A percentile compares a stretch with the other conserved stretches of the same genome.
Conservation (phyloP, 2,888 invertebrate genomes). For the Andrena haemorrhoa region DNA sequence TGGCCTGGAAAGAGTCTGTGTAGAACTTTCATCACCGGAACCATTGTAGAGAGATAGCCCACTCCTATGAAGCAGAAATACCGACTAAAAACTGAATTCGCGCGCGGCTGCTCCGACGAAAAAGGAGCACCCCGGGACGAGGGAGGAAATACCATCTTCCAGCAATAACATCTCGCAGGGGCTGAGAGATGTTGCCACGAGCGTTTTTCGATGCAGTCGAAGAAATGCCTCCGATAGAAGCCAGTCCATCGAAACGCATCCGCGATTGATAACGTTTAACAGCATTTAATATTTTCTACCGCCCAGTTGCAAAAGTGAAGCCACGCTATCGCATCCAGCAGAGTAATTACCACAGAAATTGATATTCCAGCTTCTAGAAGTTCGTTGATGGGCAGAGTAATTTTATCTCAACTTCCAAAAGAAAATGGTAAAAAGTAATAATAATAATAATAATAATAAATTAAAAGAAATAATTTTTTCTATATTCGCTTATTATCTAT, state of each 20-base stretch:
- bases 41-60: conserved; percentile 34
- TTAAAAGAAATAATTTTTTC: too few relatives aligned
- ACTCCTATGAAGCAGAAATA: conserved; percentile 26
- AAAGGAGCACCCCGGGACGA: not conserved
- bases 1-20: conserved; percentile 44
- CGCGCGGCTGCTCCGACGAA: not conserved
- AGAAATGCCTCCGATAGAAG: conserved; percentile 4
- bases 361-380: not conserved
- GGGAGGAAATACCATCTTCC: conserved; percentile 1
- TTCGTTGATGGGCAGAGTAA: not conserved
- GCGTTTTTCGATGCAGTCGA: conserved; percentile 22
- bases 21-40: conserved; percentile 47
- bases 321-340: not conserved
- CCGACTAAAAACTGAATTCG: conserved; percentile 29
- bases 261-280: conserved; percentile 12
- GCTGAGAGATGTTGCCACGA: not conserved
- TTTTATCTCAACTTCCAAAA: not conserved
- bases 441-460: too few relatives aligned
- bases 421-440: too few relatives aligned
- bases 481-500: too few relatives aligned
- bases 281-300: not conserved
- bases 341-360: not conserved
- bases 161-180: conserved; percentile 8
- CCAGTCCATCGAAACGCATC: not conserved
- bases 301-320: not conserved